phyloP scores from a whole-genome alignment of 2,113 vertebrate species.

The Gobius niger region DNA sequence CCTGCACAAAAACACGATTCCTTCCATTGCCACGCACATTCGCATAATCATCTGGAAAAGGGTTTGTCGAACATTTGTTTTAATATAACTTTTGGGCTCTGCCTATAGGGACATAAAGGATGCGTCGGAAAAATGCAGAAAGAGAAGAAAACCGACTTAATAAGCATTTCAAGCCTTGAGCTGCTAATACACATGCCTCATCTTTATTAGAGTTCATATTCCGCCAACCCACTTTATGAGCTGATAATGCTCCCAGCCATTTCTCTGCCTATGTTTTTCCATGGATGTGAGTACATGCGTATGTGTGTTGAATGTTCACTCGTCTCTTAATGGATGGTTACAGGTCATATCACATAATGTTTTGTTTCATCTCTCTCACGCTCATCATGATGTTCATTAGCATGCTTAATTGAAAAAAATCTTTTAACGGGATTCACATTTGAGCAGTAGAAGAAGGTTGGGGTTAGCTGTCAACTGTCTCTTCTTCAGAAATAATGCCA shows the following conservation, averaged over 20 bases:
- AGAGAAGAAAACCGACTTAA: slow-evolving; percentile 14
- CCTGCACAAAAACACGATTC: too few relatives aligned
- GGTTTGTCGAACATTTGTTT: neutral
- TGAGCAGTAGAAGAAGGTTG: too few relatives aligned
- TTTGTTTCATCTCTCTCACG: slow-evolving; percentile 21
- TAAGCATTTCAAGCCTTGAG: slow-evolving; percentile 31
- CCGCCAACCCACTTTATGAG: slow-evolving; percentile 16
- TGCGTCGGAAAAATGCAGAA: neutral
- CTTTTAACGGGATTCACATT: neutral
- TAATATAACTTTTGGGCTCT: neutral
- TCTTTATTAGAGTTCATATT: slow-evolving; percentile 50
- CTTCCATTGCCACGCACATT: too few relatives aligned
- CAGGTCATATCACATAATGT: slow-evolving; percentile 40
- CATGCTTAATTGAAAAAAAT: neutral
- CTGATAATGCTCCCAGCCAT: slow-evolving; percentile 34
- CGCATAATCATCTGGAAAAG: too few relatives aligned
- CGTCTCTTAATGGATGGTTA: slow-evolving; percentile 22
- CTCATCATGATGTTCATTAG: slow-evolving; percentile 20
- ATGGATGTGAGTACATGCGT: neutral
- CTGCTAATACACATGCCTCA: slow-evolving; percentile 42
- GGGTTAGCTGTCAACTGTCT: too few relatives aligned
- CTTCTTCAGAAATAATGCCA: too few relatives aligned
- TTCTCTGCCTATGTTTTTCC: slow-evolving; percentile 1
- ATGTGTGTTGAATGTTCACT: slow-evolving; percentile 5
- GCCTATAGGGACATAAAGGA: neutral